Evolutionary conservation across 2,797 vertebrate genomes (phyloP).

Genomic region (Bovichtus diacanthus): DNA sequence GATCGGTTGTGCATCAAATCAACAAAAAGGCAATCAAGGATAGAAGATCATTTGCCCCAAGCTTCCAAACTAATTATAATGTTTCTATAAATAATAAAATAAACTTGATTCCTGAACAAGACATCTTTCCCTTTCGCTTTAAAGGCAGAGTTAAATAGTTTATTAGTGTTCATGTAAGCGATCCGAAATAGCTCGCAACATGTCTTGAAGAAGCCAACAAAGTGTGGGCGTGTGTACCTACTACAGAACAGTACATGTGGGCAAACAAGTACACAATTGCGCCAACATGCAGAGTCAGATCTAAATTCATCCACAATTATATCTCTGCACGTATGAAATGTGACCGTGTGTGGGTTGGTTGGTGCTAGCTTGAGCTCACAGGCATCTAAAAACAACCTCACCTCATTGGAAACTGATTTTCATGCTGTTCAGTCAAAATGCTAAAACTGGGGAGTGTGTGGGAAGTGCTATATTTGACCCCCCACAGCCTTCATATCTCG

Average conservation of each 20-base stretch:
- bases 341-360: conserved; percentile 51
- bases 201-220: conserved; percentile 13
- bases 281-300: conserved; percentile 41
- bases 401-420: conserved; percentile 59
- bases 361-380: conserved; percentile 26
- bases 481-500: conserved; percentile 34
- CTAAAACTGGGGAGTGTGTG: conserved; percentile 63
- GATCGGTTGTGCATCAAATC: conserved; percentile 46
- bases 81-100: conserved; percentile 8
- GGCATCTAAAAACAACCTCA: conserved; percentile 55
- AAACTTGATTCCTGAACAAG: neutral
- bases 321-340: conserved; percentile 36
- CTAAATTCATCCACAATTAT: conserved; percentile 23
- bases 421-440: conserved; percentile 50
- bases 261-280: conserved; percentile 31
- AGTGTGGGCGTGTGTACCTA: conserved; percentile 49
- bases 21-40: conserved; percentile 36
- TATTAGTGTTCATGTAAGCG: conserved; percentile 5
- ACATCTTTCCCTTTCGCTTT: neutral
- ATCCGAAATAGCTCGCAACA: conserved; percentile 22
- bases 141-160: neutral
- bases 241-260: conserved; percentile 35
- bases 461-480: conserved; percentile 60
- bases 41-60: conserved; percentile 15
- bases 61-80: conserved; percentile 25